Conservation (phyloP, 2,113 vertebrate genomes). For the Ifrita kowaldi region DNA sequence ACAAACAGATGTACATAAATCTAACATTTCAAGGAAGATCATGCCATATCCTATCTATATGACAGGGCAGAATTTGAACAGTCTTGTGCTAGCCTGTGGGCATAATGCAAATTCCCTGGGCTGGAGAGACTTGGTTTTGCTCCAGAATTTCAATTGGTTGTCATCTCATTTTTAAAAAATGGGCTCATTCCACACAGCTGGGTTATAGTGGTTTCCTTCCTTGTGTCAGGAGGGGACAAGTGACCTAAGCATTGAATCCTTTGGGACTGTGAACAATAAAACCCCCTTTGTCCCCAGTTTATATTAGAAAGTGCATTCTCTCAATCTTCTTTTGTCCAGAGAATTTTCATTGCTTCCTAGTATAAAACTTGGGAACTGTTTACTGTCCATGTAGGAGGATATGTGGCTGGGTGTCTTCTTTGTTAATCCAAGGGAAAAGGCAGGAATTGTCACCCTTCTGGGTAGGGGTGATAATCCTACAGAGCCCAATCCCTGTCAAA, state of each 20-base stretch:
- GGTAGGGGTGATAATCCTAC: not conserved
- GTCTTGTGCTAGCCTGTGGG: constrained; percentile 51
- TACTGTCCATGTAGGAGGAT: not conserved
- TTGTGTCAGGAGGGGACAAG: not conserved
- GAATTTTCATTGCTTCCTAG: not conserved
- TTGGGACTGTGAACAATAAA: not conserved
- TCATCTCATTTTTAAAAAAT: not conserved
- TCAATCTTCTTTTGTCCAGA: not conserved
- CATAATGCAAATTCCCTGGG: constrained; percentile 42
- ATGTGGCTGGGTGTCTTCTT: not conserved
- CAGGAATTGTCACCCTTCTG: not conserved
- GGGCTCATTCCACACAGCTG: not conserved
- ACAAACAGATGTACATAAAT: constrained; percentile 53
- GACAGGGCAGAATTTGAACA: constrained; percentile 43
- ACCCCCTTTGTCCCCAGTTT: not conserved
- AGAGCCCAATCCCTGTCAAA: not conserved
- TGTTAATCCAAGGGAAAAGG: not conserved
- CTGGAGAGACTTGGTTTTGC: constrained; percentile 11
- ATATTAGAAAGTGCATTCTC: not conserved
- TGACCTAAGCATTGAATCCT: not conserved
- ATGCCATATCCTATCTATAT: constrained; percentile 32
- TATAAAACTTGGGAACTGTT: not conserved
- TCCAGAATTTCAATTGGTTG: constrained; percentile 43
- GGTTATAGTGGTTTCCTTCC: not conserved
- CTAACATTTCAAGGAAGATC: constrained; percentile 56